A percentile compares a stretch with the other conserved stretches of the same genome.
These are phyloP conservation scores for Caenorhabditis panamensis DNA, from an alignment of 2,888 invertebrate species.

Conservation along the genomic window DNA sequence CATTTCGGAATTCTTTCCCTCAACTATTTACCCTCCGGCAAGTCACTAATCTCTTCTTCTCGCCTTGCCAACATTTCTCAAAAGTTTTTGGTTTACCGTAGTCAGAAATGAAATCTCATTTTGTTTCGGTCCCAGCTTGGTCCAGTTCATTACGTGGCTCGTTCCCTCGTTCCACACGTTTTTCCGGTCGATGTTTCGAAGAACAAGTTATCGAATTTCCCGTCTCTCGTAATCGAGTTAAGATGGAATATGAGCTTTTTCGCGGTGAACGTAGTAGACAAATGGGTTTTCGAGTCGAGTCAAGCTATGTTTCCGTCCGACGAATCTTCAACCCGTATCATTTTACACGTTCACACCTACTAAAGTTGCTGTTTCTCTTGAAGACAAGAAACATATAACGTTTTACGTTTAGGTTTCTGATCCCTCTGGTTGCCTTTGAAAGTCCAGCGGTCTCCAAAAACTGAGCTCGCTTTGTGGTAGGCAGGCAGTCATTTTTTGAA, in stretches of 20 bases:
- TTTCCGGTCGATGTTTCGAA: slow-evolving; percentile 33
- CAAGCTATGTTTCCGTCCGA: slow-evolving; percentile 48
- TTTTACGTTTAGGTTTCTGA: slow-evolving; percentile 53
- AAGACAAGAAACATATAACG: slow-evolving; percentile 9
- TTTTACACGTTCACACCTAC: slow-evolving; percentile 58
- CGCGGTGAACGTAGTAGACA: slow-evolving; percentile 45
- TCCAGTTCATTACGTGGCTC: neutral
- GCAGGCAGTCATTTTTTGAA: neutral
- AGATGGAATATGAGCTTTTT: slow-evolving; percentile 53
- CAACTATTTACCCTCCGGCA: slow-evolving; percentile 45
- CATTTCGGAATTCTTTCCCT: slow-evolving; percentile 38
- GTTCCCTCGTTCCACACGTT: slow-evolving; percentile 8
- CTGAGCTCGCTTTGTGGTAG: neutral
- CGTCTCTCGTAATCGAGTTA: slow-evolving; percentile 53
- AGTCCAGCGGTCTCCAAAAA: neutral
- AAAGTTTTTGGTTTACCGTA: slow-evolving; percentile 17
- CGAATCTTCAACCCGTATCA: slow-evolving; percentile 28
- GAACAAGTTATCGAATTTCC: slow-evolving; percentile 56
- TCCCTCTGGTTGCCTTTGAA: slow-evolving; percentile 7
- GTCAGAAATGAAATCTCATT: slow-evolving; percentile 16
- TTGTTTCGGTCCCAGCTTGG: neutral
- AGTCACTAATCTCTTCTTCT: slow-evolving; percentile 43
- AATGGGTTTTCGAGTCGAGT: slow-evolving; percentile 29
- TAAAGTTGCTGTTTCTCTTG: slow-evolving; percentile 13
- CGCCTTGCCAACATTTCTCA: slow-evolving; percentile 2